Base-by-base conservation (phyloP, 2,113 vertebrate species). In the Lophius piscatorius region DNA sequence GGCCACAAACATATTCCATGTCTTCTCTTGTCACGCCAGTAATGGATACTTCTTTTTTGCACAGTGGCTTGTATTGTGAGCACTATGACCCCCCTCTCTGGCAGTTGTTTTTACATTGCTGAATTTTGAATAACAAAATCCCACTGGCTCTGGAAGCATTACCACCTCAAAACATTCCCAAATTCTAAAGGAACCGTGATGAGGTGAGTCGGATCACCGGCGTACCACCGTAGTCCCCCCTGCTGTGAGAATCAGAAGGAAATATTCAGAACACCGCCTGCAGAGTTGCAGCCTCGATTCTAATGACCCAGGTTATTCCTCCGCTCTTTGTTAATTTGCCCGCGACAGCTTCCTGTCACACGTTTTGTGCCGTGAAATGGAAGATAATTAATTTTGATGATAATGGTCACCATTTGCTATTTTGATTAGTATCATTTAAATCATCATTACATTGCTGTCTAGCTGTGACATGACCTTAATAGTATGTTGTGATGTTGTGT, bases 391-490 rank as follows among this genome's bases (percentile, higher is more conserved):
- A 88, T 66, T 63, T 57, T 76, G 75, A 83, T 79, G 72, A 82
- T 82, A 83, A 88, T 81, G 60, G 74, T 63, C 9, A 10, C 63
- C 68, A 57, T 87, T 76, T 78, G 63, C 61, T 64, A 14, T 60
- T 86, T 76, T 41, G 42, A 86, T 83, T 84, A 80, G 61, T 52
- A 63, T 79, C 66, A 80, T 80, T 80, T 79, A 84, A 64, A 84
- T 88, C 72, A 82, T 82, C 79, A 86, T 85, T 74, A 76, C 72
- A 65, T 76, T 79, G 67, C 80, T 83, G 79, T 83, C 76, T 84
- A 47, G 58, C 78, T 83, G 76, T 82, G 81, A 74, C 63, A 58
- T 80, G 69, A 64, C 63, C 63, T 82, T 77, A 78, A 82, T 74
- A 71, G 77, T 62, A 58, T 46, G 63, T 60, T 59, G 65, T 74